Evolutionary conservation across 2,797 vertebrate genomes (phyloP).

Genomic region (Cetoscarus ocellatus): DNA sequence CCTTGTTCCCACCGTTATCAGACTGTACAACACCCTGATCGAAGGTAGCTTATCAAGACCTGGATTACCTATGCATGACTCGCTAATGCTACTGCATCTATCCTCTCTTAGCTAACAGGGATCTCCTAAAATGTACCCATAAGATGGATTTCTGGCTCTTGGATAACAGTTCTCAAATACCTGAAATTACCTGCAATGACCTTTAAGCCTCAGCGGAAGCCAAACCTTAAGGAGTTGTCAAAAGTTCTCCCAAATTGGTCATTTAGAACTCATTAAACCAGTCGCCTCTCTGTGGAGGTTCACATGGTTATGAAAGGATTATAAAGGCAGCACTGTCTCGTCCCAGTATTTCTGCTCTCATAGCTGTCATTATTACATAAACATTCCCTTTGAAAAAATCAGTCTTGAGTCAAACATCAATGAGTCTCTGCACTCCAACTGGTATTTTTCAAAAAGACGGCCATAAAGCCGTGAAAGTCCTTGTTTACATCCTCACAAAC

Average conservation of each 20-base stretch:
- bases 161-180: too few relatives aligned
- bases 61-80: too few relatives aligned
- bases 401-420: neutral
- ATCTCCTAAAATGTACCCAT: too few relatives aligned
- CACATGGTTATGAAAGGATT: neutral
- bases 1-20: too few relatives aligned
- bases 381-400: neutral
- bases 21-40: too few relatives aligned
- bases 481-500: neutral
- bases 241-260: neutral
- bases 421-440: neutral
- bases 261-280: neutral
- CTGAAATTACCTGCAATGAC: neutral
- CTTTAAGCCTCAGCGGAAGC: neutral
- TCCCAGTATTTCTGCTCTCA: neutral
- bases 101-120: too few relatives aligned
- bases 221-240: neutral
- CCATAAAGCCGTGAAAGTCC: neutral
- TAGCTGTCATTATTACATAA: neutral
- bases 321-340: neutral
- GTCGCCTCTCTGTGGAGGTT: neutral
- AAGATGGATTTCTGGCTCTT: too few relatives aligned
- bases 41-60: too few relatives aligned
- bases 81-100: too few relatives aligned
- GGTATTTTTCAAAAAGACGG: neutral